Evolutionary conservation across 2,888 invertebrate species (phyloP), one percentile per base, ranked within the genome.

Genomic region (Hirtodrosophila histrioides): DNA sequence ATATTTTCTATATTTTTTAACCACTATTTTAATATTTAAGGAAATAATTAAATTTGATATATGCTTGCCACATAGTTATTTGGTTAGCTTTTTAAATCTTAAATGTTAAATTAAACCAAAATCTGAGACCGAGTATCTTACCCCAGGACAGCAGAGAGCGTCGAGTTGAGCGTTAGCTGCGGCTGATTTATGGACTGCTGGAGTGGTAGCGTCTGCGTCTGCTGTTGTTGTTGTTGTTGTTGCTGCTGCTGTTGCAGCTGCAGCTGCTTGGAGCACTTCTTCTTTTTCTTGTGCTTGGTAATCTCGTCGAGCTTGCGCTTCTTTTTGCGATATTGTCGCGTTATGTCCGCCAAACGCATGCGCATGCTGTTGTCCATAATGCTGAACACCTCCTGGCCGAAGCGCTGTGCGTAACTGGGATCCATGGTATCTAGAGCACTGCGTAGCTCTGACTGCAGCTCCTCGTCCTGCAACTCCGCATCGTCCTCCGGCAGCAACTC

Each of bases 321-420:
- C 89, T 96, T 96, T 89, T 97, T 97, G 69, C 94, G 94, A 88
- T 96, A 96, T 87, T 96, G 95, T 27, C 95, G 93, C 85, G 97
- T 96, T 29, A 97, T 92, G 51, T 97, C 96, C 23, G 96, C 96
- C 66, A 97, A 90, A 60, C 95, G 94, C 91, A 95, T 94, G 39
- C 96, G 93, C 96, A 97, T 96, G 82, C 96, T 95, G 82, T 95
- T 92, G 90, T 97, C 97, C 92, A 95, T 94, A 1, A 95, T 94
- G 88, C 94, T 94, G 89, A 95, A 95, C 36, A 94, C 92, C 36
- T 93, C 93, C 56, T 92, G 88, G 29, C 88, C 87, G 46, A 77
- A 72, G 35, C 87, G 86, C 48, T 89, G 85, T 7, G 78, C 87
- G 58, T 77, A 78, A 17, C 61, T 89, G 41, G 89, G 82, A 79